Percentiles rank a stretch among this genome's conserved stretches.
These are phyloP conservation scores for Gyrodactylus bullatarudis DNA, from an alignment of 1,140 invertebrate species.

Conservation along the genomic window DNA sequence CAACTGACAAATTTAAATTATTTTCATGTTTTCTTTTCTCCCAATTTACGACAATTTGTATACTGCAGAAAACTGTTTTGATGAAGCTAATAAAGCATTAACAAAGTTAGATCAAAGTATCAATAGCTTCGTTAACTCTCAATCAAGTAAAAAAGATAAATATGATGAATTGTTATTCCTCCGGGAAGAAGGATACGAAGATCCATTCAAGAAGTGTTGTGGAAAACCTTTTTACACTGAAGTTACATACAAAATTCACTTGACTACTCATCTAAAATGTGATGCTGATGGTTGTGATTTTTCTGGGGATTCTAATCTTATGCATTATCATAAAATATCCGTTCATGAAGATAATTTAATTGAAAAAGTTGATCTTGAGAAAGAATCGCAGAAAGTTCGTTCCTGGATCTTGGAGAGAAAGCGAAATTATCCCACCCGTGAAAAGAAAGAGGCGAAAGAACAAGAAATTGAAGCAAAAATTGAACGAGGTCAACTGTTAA, in stretches of 20 bases:
- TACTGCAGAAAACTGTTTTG: background rate
- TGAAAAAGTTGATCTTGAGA: background rate
- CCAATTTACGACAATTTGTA: background rate
- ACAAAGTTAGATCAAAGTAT: background rate
- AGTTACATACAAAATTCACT: background rate
- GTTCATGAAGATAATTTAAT: background rate
- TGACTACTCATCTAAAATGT: background rate
- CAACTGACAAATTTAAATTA: background rate
- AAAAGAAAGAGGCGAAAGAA: background rate
- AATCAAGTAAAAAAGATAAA: background rate
- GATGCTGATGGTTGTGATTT: background rate
- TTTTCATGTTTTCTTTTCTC: background rate
- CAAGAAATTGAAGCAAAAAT: background rate
- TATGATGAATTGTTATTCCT: background rate
- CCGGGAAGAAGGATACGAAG: background rate
- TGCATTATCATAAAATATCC: background rate
- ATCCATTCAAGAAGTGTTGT: background rate
- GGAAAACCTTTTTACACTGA: background rate
- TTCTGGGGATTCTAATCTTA: background rate
- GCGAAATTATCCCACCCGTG: background rate
- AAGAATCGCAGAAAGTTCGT: background rate
- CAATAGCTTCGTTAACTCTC: background rate
- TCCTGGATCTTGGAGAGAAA: background rate
- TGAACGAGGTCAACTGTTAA: background rate
- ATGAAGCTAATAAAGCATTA: background rate